These are phyloP conservation scores for Theodoxus fluviatilis DNA, from an alignment of 2,888 invertebrate species.

Conservation along the genomic window DNA sequence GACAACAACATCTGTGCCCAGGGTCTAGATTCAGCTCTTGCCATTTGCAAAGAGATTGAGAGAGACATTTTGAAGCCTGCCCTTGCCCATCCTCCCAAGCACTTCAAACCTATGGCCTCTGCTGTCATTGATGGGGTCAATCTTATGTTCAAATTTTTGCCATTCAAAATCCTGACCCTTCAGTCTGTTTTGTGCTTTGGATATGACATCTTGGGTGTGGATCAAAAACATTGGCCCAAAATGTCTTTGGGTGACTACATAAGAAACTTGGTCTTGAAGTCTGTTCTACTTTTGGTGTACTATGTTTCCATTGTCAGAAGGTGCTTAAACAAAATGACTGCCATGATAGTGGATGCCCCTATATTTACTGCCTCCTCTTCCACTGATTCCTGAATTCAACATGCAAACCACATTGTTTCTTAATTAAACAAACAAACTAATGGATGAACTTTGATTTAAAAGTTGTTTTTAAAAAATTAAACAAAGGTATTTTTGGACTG, in stretches of 20 bases:
- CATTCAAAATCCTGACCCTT: slow-evolving; percentile 35
- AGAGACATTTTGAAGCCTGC: slow-evolving; percentile 41
- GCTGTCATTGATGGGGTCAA: slow-evolving; percentile 49
- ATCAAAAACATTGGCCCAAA: background rate
- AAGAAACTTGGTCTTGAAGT: slow-evolving; percentile 1
- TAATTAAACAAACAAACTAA: no score
- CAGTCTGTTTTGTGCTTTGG: slow-evolving; percentile 38
- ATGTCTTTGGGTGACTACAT: slow-evolving; percentile 4
- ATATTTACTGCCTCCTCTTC: no score
- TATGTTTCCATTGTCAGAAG: slow-evolving; percentile 16
- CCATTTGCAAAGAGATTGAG: slow-evolving; percentile 52
- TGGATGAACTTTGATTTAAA: no score
- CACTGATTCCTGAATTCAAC: no score
- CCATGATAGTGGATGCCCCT: no score
- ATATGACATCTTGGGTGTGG: slow-evolving; percentile 31
- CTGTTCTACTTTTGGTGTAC: background rate
- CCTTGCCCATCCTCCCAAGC: slow-evolving; percentile 42
- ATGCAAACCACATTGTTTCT: no score
- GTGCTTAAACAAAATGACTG: slow-evolving; percentile 18
- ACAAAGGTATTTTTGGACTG: no score
- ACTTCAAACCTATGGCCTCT: slow-evolving; percentile 50
- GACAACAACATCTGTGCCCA: slow-evolving; percentile 53
- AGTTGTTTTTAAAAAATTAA: no score
- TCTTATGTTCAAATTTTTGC: slow-evolving; percentile 19
- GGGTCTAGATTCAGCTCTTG: slow-evolving; percentile 38